Evolutionary conservation across 2,888 invertebrate species (phyloP).

Genomic region (Sphecodes monilicornis): DNA sequence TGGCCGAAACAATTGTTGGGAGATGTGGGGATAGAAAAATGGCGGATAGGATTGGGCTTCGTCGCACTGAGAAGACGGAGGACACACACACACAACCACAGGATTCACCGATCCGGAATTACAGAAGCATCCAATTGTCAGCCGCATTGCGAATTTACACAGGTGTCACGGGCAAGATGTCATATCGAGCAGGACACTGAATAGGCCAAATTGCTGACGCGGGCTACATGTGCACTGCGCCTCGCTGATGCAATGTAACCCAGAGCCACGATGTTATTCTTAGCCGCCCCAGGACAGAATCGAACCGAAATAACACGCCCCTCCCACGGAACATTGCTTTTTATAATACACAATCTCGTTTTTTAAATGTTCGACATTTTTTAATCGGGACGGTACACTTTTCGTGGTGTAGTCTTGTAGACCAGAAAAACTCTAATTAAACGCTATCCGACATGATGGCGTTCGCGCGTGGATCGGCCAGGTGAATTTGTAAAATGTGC

Average conservation of each 20-base stretch:
- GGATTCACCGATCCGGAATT: slow-evolving; percentile 26
- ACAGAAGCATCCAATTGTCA: slow-evolving; percentile 40
- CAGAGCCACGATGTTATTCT: slow-evolving; percentile 4
- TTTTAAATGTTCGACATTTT: background rate
- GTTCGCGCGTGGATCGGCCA: background rate
- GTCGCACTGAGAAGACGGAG: background rate
- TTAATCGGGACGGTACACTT: background rate
- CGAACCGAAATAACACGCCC: background rate
- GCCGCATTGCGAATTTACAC: slow-evolving; percentile 48
- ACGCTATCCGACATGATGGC: background rate
- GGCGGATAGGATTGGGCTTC: background rate
- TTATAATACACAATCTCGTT: background rate
- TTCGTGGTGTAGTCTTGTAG: background rate
- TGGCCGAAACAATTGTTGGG: background rate
- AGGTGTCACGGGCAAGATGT: slow-evolving; percentile 54
- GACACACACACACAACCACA: background rate
- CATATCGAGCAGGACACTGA: slow-evolving; percentile 41
- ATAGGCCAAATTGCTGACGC: slow-evolving; percentile 46
- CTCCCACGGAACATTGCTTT: background rate
- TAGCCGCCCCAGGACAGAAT: background rate
- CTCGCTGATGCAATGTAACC: background rate
- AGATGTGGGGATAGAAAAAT: background rate
- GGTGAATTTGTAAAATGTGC: background rate
- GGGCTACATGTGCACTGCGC: background rate
- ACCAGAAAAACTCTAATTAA: background rate